Evolutionary conservation across 2,888 invertebrate genomes (phyloP).

Genomic region (Pachycephus smyrnensis): DNA sequence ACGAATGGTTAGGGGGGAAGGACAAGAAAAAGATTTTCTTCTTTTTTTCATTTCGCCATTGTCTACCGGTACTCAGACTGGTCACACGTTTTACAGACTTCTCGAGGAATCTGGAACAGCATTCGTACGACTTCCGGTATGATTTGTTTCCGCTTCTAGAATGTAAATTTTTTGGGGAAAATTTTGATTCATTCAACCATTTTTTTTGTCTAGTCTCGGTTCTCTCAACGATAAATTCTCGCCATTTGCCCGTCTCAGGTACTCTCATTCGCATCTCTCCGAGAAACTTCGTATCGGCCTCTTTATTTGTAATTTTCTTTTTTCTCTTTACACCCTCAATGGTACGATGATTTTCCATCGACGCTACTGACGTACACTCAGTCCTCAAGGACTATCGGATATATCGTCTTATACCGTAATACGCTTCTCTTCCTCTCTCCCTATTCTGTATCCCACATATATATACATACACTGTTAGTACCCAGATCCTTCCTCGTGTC

Average conservation of each 20-base stretch:
- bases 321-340: background rate
- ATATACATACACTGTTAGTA: background rate
- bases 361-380: background rate
- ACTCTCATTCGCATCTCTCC: background rate
- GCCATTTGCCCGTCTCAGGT: too few relatives aligned
- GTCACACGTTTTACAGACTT: background rate
- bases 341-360: background rate
- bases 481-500: background rate
- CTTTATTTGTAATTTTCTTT: background rate
- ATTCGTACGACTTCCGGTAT: background rate
- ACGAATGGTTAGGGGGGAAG: too few relatives aligned
- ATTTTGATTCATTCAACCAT: accelerated
- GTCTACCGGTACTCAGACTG: too few relatives aligned
- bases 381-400: background rate
- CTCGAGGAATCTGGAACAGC: background rate
- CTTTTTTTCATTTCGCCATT: too few relatives aligned
- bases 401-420: background rate
- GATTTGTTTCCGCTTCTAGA: too few relatives aligned
- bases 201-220: too few relatives aligned
- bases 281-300: background rate
- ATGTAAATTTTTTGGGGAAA: too few relatives aligned
- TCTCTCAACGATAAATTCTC: too few relatives aligned
- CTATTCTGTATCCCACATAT: background rate
- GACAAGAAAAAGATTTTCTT: too few relatives aligned
- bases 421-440: background rate